Base-by-base conservation (phyloP, 2,888 invertebrate species). In the Ectemnius lituratus region DNA sequence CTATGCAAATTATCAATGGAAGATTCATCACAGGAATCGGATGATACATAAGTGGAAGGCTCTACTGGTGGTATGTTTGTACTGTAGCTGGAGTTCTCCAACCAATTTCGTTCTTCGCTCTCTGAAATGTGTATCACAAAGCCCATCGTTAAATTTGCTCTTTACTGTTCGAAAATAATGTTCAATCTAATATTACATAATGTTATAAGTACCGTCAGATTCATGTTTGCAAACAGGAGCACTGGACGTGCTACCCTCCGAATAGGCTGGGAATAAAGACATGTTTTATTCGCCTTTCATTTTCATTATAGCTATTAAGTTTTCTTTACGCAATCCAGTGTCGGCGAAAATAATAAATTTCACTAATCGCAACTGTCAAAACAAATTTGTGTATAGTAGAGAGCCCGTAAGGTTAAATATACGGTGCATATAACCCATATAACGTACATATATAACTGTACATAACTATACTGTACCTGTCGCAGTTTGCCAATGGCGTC, bases 191-290 rank as follows among this genome's bases (percentile, higher is more conserved):
- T 20, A 11, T 47, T 47, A 14, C 4, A n/a, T 14, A 47, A 62
- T 18, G 37, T 20, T 46, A 3, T 8, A 56, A 23, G 46, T 71
- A 79, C 62, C 72, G 58, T 67, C 20, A 37, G 47, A 6, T 20
- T 56, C 11, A 57, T 66, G 59, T 11, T 70, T 56, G n/a, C 56
- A 13, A 57, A 61, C 57, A 49, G 8, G 37, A 0, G 45, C 23
- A 49, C 13, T 60, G 6, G 67, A 5, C 18, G 68, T 62, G 69
- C 73, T 60, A 27, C 4, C 62, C 6, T 18, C 58, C 18, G 91
- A 85, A 85, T 91, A 92, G 18, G 92, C 92, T 67, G 92, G 90
- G 87, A 92, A 92, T 65, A 92, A 84, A 47, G 92, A 90, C 92
- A 92, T 92, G 16, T 49, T 57, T 62, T 18, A 6, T 46, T 52